Base-by-base conservation (phyloP, 2,888 invertebrate species). In the Ectropis crepuscularia region DNA sequence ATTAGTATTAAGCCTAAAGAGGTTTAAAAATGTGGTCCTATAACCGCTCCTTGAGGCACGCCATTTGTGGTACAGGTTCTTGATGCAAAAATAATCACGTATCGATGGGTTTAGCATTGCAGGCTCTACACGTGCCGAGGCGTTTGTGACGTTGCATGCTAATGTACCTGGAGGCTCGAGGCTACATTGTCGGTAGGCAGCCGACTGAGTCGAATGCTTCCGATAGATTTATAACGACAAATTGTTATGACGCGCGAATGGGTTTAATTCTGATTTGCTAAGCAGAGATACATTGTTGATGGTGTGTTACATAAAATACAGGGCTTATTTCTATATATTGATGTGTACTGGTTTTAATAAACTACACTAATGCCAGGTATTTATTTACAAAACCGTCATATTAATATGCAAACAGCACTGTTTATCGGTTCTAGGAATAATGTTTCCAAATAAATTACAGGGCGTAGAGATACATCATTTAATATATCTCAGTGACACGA, bases 101-200 rank as follows among this genome's bases (percentile, higher is more conserved):
- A 74, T 70, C 61, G 57, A 76, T 69, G 71, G 67, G 63, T 74
- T 72, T 68, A 72, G 73, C 74, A 70, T 67, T 71, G 67, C 68
- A 61, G 67, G 63, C 61, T 66, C 65, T 82, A 82, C 87, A 87
- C 87, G 87, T 87, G 87, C 75, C 74, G 57, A 68, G 58, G 68
- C 68, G 74, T 71, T 74, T 76, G 69, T 79, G 76, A 79, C 74
- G 77, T 48, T 61, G 68, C 63, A 69, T 70, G 65, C 70, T 72
- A 76, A 73, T 70, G 62, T 60, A 55, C 65, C 46, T 53, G 48
- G 43, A 65, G 57, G 48, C 57, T 63, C 61, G 60, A 63, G 72
- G 70, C 74, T 74, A 79, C 77, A 72, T 71, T 77, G 79, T 80
- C 61, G 67, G 59, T 53, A 60, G 63, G 59, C 59, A 63, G 69